Evolutionary conservation across 2,113 vertebrate genomes (phyloP).

Genomic region (Microcebus griseorufus): DNA sequence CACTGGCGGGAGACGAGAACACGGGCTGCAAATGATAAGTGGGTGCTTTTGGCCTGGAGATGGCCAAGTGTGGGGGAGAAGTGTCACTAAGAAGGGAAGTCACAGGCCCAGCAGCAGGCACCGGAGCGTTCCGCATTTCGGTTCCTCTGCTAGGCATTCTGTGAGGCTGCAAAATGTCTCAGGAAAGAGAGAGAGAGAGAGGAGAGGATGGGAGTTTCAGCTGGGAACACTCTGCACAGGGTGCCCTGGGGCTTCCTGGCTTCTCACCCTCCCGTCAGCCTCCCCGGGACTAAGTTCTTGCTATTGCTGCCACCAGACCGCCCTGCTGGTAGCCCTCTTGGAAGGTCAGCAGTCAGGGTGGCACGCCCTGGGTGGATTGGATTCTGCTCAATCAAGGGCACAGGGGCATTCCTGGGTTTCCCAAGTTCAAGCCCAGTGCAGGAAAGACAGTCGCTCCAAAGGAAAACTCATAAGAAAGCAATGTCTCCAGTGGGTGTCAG

Average conservation of each 20-base stretch:
- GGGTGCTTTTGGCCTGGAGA: constrained; percentile 63
- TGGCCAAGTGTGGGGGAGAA: constrained; percentile 62
- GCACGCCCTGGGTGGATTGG: neutral
- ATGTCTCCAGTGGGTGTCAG: neutral
- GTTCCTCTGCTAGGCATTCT: neutral
- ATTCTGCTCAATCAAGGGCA: neutral
- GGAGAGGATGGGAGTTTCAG: neutral
- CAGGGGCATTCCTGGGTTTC: neutral
- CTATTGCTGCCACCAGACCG: neutral
- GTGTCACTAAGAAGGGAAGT: constrained; percentile 59
- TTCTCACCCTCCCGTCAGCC: neutral
- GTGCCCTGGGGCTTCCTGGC: neutral
- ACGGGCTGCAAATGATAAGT: constrained; percentile 70
- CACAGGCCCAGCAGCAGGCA: constrained; percentile 40
- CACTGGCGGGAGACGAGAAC: constrained; percentile 59
- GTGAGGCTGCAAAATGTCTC: constrained; percentile 62
- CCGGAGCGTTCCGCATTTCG: neutral
- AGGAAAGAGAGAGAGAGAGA: neutral
- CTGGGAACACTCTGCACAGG: neutral
- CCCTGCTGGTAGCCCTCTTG: neutral
- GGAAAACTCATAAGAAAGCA: neutral
- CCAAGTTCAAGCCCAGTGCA: neutral
- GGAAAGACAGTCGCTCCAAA: constrained; percentile 5
- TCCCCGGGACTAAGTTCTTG: neutral
- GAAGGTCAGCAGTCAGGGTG: neutral